These are phyloP conservation scores for Drosophila mauritiana DNA, from an alignment of 1,140 invertebrate genomes.

Conservation along the genomic window DNA sequence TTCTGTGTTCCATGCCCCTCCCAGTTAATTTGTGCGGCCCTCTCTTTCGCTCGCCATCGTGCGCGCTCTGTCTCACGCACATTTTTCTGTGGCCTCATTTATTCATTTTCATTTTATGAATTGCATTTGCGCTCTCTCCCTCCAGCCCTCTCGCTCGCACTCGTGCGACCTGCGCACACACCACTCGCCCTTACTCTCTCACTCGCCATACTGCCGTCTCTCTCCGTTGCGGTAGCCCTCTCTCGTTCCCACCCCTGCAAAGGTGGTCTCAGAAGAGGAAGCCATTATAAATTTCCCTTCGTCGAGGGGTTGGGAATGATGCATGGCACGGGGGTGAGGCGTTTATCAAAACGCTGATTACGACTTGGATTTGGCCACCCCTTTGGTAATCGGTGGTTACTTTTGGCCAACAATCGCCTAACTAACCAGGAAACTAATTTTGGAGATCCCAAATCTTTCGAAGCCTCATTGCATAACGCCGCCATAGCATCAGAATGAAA, in stretches of 20 bases:
- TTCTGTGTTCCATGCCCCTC: slow-evolving; percentile 57
- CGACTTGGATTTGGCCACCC: slow-evolving; percentile 1
- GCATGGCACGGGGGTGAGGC: slow-evolving; percentile 6
- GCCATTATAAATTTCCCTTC: slow-evolving; percentile 69
- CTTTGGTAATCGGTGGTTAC: slow-evolving; percentile 2
- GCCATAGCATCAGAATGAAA: background rate
- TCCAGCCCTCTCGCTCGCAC: slow-evolving; percentile 40
- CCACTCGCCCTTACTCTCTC: slow-evolving; percentile 19
- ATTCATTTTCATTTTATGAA: slow-evolving; percentile 82
- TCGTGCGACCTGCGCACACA: slow-evolving; percentile 34
- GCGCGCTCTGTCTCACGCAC: slow-evolving; percentile 14
- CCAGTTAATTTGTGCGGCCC: slow-evolving; percentile 69
- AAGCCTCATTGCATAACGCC: background rate
- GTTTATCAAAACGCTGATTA: slow-evolving; percentile 69
- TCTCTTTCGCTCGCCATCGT: slow-evolving; percentile 12
- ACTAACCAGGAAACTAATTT: background rate
- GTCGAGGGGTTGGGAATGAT: slow-evolving; percentile 6
- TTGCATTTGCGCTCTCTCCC: slow-evolving; percentile 71
- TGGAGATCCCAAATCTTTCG: background rate
- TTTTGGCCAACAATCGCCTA: background rate
- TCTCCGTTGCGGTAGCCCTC: background rate
- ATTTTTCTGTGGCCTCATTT: slow-evolving; percentile 35
- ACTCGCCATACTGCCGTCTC: background rate
- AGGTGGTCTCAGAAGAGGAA: slow-evolving; percentile 46
- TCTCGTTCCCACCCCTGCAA: slow-evolving; percentile 12